Base-by-base conservation (phyloP, 2,888 invertebrate species). In the Napeogenes sylphis region DNA sequence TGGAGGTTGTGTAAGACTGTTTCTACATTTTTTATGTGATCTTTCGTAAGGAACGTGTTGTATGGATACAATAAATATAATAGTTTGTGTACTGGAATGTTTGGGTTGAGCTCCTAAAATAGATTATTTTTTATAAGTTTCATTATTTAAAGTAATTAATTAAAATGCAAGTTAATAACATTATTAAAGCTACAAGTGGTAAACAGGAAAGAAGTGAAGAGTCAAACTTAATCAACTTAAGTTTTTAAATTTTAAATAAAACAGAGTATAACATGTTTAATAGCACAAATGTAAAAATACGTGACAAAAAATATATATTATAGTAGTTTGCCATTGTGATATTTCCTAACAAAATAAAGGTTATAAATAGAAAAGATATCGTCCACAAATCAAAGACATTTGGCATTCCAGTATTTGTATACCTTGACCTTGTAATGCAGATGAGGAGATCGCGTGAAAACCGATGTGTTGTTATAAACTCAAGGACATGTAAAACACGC, bases 51-150 rank as follows among this genome's bases (percentile, higher is more conserved):
- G 80, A 98, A 94, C 3, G 93, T 89, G 71, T 94, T 93, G 80
- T 95, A 96, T 0, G 98, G 98, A 82, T 98, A 99, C 0, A 98
- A 88, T 45, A 95, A 91, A 68, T 93, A 93, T 47, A 98, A 82
- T 2, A 96, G 87, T 66, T 95, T 93, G 75, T 93, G 92, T 0
- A 93, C 86, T 12, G 94, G 91, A 45, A 95, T 82, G 45, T 88
- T 79, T 1, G 96, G 94, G 76, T 94, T 94, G 54, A 90, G 85
- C 81, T 95, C 93, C 97, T 97, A 88, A 90, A 89, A 70, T 30
- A 51, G 5, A 10, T 10, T 10, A 10, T 10, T 10, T 10, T 42
- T 10, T 42, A 10, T 10, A 6, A 10, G 3, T 42, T 3, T 10
- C 8, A 10, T 3, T 42, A 42, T 42, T 10, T 10, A 5, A 10